phyloP scores from a whole-genome alignment of 2,113 vertebrate genomes.

The Phalacrocorax pelagicus region DNA sequence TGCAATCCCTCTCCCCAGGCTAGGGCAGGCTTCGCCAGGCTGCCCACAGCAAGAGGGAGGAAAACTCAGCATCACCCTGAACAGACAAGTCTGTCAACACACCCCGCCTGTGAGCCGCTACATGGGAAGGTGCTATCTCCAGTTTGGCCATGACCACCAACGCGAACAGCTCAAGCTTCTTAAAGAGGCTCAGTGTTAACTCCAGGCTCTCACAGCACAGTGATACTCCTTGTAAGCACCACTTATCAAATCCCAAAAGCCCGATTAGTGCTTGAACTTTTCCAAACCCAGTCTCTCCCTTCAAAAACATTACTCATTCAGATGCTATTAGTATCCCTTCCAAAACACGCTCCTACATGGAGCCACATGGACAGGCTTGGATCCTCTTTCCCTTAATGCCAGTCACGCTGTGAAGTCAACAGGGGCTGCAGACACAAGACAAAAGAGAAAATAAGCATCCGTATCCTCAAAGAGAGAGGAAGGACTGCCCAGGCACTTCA shows the following conservation, averaged over 20 bases:
- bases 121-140: not conserved
- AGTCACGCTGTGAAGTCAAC: not conserved
- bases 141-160: not conserved
- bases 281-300: not conserved
- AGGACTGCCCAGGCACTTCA: not conserved
- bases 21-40: not conserved
- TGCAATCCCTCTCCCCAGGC: not conserved
- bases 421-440: not conserved
- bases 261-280: not conserved
- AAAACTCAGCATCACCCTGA: not conserved
- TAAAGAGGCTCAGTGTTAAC: not conserved
- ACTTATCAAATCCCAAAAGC: not conserved
- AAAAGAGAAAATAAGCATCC: not conserved
- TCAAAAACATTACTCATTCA: not conserved
- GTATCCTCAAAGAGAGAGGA: not conserved
- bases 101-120: fast-evolving
- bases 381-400: not conserved
- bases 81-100: fast-evolving
- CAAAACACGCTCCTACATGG: fast-evolving
- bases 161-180: not conserved
- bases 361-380: not conserved
- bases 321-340: not conserved
- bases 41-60: not conserved
- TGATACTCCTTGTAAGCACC: not conserved
- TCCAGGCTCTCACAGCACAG: not conserved